Conservation (phyloP, 1,140 invertebrate species). For the Diabrotica undecimpunctata region DNA sequence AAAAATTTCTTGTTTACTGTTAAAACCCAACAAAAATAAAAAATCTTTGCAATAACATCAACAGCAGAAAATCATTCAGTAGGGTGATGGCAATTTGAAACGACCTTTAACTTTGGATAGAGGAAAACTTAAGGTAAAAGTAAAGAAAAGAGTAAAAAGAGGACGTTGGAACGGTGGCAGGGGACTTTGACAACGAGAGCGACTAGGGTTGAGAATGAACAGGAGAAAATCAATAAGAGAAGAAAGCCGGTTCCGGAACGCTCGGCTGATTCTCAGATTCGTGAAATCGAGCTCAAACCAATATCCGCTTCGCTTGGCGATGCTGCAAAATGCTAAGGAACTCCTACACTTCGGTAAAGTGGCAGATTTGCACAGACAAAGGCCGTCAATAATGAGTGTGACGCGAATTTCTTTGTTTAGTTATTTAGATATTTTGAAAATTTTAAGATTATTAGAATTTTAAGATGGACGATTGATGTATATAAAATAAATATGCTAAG, state of each 20-base stretch:
- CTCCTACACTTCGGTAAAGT: conserved; percentile 34
- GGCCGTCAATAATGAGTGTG: conserved; percentile 4
- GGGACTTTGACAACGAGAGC: conserved; percentile 17
- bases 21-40: background rate
- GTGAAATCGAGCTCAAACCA: conserved; percentile 48
- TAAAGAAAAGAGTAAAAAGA: conserved; percentile 15
- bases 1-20: background rate
- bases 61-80: conserved; percentile 5
- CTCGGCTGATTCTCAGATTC: conserved; percentile 49
- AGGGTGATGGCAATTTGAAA: conserved; percentile 16
- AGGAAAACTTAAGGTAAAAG: conserved; percentile 17
- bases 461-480: too few species aligned
- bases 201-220: conserved; percentile 17
- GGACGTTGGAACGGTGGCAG: conserved; percentile 10
- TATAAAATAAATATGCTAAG: too few species aligned
- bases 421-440: too few species aligned
- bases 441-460: too few species aligned
- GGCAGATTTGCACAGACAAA: conserved; percentile 38
- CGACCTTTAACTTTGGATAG: conserved; percentile 16
- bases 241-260: conserved; percentile 50
- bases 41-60: background rate
- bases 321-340: conserved; percentile 44
- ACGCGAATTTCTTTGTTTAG: background rate
- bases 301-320: conserved; percentile 44
- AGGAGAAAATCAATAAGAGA: conserved; percentile 49